Evolutionary conservation across 1,140 invertebrate species (phyloP), one percentile per base, ranked within the genome.

Genomic region (Meloidogyne chitwoodi): DNA sequence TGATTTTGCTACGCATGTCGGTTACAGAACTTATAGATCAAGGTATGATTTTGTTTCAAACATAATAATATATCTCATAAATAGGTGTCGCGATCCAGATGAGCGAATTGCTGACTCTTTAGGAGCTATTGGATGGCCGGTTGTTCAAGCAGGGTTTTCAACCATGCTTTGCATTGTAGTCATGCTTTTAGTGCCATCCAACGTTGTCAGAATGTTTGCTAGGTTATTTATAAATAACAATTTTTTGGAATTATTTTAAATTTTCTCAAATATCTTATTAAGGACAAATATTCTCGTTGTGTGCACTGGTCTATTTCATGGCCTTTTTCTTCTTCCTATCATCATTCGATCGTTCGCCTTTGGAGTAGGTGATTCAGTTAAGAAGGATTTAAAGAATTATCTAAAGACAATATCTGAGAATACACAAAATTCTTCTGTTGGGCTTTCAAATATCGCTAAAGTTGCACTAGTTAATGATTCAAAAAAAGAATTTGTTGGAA

Each of bases 81-180:
- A 65, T 29, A 72, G 74, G 16, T 77, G 70, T 27, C 22, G 24
- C 26, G 77, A 87, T 74, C 85, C 85, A 16, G 86, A 86, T 78
- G 75, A 82, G 41, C 68, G 86, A 48, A 83, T 86, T 26, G 64
- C 66, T 27, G 86, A 86, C 19, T 80, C 85, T 16, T 65, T 86
- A 66, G 86, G 86, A 14, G 84, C 85, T 26, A 87, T 87, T 48
- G 85, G 84, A 12, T 86, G 86, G 86, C 85, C 85, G 2, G 84
- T 86, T 24, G 79, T 87, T 12, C 85, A 86, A 66, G 85, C 79
- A 12, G 85, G 85, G 0, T 27, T 80, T n/a, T 87, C 85, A 8
- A 87, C 85, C 24, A 74, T 85, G 24, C 77, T 85, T 0, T 83
- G 67, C 38, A 87, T 79, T 38, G 79, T 41, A 5, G 82, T 81